These are phyloP conservation scores for Pocillopora grandis DNA, from an alignment of 92 coral and sea anemone genomes.

Conservation along the genomic window DNA sequence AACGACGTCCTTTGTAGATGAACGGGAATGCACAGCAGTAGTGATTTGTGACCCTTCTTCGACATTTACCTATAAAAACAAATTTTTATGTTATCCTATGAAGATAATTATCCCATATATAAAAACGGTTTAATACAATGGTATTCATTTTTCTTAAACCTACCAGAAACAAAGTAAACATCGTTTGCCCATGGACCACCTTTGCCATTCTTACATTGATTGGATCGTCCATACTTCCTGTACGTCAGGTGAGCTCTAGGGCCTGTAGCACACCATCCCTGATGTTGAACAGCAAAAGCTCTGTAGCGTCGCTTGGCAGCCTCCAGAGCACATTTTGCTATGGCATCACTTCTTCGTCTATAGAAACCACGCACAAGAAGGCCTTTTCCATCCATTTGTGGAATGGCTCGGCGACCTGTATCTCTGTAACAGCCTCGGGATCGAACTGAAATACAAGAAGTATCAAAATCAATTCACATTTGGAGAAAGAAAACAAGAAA, in stretches of 20 bases:
- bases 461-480: neutral
- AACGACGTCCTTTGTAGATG: conserved; percentile 61
- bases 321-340: conserved; percentile 32
- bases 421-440: conserved; percentile 39
- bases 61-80: neutral
- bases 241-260: conserved; percentile 65
- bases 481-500: no score
- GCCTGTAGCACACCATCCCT: conserved; percentile 63
- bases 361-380: conserved; percentile 29
- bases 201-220: conserved; percentile 54
- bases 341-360: conserved; percentile 34
- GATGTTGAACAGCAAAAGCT: conserved; percentile 57
- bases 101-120: neutral
- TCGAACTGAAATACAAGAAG: neutral
- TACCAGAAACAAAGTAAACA: conserved; percentile 48
- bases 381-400: conserved; percentile 47
- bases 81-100: no score
- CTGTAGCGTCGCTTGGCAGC: conserved; percentile 30
- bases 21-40: conserved; percentile 57
- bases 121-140: no score
- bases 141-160: neutral
- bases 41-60: neutral
- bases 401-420: conserved; percentile 44
- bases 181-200: conserved; percentile 70
- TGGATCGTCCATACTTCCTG: conserved; percentile 55